These are phyloP conservation scores for Philereme transversata DNA, from an alignment of 2,888 invertebrate species.

Conservation along the genomic window DNA sequence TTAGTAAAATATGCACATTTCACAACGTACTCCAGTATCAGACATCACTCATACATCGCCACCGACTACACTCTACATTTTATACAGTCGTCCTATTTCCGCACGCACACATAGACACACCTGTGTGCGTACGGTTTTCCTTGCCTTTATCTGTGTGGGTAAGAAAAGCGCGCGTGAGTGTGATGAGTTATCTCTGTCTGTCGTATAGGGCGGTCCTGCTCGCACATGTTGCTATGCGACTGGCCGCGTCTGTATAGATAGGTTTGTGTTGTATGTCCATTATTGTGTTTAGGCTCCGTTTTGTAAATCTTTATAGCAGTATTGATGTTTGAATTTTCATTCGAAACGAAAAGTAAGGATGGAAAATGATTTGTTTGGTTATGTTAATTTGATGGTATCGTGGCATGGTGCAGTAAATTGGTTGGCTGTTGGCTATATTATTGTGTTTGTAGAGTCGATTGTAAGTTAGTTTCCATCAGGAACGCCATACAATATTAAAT, in stretches of 20 bases:
- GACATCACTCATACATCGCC: constrained; percentile 20
- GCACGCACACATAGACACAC: constrained; percentile 41
- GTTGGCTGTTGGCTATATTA: not conserved
- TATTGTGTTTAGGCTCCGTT: constrained; percentile 51
- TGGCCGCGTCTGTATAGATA: constrained; percentile 44
- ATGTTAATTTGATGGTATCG: constrained; percentile 23
- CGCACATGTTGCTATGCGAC: constrained; percentile 38
- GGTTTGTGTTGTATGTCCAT: constrained; percentile 63
- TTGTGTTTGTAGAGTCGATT: no score
- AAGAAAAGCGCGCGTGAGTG: constrained; percentile 40
- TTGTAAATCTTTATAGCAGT: constrained; percentile 39
- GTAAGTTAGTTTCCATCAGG: no score
- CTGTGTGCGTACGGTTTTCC: constrained; percentile 47
- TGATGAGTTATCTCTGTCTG: constrained; percentile 42
- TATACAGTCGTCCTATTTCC: constrained; percentile 44
- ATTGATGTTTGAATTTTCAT: constrained; percentile 38
- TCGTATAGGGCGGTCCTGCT: constrained; percentile 45
- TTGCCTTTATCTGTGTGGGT: constrained; percentile 37
- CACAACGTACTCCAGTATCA: constrained; percentile 2
- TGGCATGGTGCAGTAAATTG: constrained; percentile 8
- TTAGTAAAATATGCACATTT: constrained; percentile 23
- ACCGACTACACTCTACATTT: constrained; percentile 33
- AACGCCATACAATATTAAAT: no score
- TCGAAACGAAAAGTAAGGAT: constrained; percentile 21
- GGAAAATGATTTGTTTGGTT: constrained; percentile 29